Conservation (phyloP, 2,113 vertebrate species). For the Stomatorhinus ivindoensis region DNA sequence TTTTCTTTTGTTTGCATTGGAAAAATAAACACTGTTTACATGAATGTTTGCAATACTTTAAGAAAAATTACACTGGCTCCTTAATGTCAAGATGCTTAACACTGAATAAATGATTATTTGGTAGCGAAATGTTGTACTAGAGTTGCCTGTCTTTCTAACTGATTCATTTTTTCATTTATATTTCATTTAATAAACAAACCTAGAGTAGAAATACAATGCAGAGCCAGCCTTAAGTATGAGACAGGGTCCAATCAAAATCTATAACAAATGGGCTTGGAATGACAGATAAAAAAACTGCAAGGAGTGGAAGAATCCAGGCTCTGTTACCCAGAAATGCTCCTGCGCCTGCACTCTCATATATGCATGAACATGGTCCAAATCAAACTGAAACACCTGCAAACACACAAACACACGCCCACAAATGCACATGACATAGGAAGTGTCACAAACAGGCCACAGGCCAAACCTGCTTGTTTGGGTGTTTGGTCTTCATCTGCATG, state of each 20-base stretch:
- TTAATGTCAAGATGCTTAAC: not conserved
- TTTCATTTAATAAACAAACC: not conserved
- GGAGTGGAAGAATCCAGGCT: conserved; percentile 1
- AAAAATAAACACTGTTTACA: not conserved
- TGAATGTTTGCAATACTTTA: not conserved
- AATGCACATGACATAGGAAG: conserved; percentile 1
- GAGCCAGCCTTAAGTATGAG: not conserved
- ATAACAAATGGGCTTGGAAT: conserved; percentile 35
- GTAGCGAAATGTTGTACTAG: not conserved
- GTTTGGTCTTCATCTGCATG: not conserved
- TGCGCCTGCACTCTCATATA: conserved; percentile 36
- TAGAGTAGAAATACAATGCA: not conserved
- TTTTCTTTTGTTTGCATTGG: not conserved
- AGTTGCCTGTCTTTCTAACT: not conserved
- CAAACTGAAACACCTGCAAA: conserved; percentile 12
- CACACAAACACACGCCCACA: not conserved
- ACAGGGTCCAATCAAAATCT: conserved; percentile 23
- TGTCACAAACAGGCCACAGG: not conserved
- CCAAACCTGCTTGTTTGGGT: not conserved
- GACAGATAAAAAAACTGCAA: conserved; percentile 16
- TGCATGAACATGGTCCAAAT: not conserved
- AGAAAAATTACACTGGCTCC: not conserved
- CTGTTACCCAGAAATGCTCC: conserved; percentile 36
- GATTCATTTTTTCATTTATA: not conserved
- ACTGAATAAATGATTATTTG: not conserved